Conservation (phyloP, 2,113 vertebrate genomes). For the Nettapus auritus region DNA sequence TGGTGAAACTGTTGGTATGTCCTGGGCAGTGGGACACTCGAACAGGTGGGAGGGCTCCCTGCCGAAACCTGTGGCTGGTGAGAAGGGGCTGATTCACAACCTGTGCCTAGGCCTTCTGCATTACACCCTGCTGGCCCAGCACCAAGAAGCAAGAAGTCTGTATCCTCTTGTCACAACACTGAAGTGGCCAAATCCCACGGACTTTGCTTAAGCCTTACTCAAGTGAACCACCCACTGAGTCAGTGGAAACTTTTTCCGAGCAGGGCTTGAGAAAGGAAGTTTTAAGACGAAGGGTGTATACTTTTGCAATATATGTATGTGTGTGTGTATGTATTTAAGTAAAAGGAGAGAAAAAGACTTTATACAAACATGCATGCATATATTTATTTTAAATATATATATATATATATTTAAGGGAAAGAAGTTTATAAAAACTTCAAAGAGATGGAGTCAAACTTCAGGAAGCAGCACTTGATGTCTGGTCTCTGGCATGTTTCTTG, state of each 20-base stretch:
- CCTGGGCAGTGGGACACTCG: accelerated
- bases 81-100: background rate
- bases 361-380: background rate
- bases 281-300: background rate
- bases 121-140: background rate
- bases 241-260: background rate
- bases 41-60: background rate
- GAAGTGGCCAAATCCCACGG: background rate
- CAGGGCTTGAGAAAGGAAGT: background rate
- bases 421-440: background rate
- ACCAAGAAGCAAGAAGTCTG: background rate
- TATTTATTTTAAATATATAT: background rate
- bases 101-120: background rate
- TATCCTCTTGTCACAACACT: background rate
- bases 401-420: background rate
- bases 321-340: accelerated
- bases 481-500: background rate
- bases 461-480: background rate
- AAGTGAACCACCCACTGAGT: background rate
- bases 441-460: background rate
- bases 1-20: accelerated
- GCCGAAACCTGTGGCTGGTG: background rate
- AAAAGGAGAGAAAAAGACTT: background rate
- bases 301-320: background rate
- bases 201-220: background rate